A percentile compares a stretch with the other conserved stretches of the same genome.
Evolutionary conservation across 2,113 vertebrate species (phyloP).

Genomic region (Atherinomorus stipes): DNA sequence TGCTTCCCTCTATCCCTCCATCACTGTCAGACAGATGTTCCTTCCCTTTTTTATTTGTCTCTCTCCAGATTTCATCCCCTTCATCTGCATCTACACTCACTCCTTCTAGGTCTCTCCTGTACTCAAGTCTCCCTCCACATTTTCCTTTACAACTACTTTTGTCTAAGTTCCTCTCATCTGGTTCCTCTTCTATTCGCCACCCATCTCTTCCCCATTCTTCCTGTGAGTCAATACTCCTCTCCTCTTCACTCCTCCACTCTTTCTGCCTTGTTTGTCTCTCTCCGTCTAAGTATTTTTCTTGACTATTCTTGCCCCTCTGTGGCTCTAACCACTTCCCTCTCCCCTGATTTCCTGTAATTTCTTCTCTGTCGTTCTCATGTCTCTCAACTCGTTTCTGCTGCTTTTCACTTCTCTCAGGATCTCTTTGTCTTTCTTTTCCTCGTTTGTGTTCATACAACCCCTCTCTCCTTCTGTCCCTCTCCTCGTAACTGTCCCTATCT

Average conservation of each 20-base stretch:
- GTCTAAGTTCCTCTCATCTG: slow-evolving; percentile 47
- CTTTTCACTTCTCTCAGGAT: slow-evolving; percentile 25
- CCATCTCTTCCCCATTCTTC: slow-evolving; percentile 29
- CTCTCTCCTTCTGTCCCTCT: slow-evolving; percentile 34
- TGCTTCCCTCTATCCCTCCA: slow-evolving; percentile 30
- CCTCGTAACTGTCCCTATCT: slow-evolving; percentile 42
- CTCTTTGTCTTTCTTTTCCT: slow-evolving; percentile 19
- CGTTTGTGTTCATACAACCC: slow-evolving; percentile 33
- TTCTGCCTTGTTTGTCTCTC: slow-evolving; percentile 22
- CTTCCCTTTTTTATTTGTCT: slow-evolving; percentile 10
- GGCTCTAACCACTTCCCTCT: slow-evolving; percentile 82
- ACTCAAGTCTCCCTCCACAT: slow-evolving; percentile 8
- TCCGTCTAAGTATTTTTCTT: slow-evolving; percentile 50
- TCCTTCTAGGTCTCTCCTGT: slow-evolving; percentile 36
- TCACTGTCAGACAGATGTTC: slow-evolving; percentile 48
- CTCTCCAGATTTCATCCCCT: slow-evolving; percentile 32
- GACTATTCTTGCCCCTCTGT: slow-evolving; percentile 55
- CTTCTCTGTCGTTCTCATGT: slow-evolving; percentile 32
- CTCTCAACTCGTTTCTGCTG: slow-evolving; percentile 31
- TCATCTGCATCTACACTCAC: slow-evolving; percentile 49
- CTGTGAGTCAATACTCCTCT: slow-evolving; percentile 23
- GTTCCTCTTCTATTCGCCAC: slow-evolving; percentile 43
- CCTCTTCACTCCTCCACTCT: slow-evolving; percentile 24
- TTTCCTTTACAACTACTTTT: slow-evolving; percentile 22
- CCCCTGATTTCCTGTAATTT: slow-evolving; percentile 18